Base-by-base conservation (phyloP, 2,113 vertebrate genomes). In the Delphinus delphis region DNA sequence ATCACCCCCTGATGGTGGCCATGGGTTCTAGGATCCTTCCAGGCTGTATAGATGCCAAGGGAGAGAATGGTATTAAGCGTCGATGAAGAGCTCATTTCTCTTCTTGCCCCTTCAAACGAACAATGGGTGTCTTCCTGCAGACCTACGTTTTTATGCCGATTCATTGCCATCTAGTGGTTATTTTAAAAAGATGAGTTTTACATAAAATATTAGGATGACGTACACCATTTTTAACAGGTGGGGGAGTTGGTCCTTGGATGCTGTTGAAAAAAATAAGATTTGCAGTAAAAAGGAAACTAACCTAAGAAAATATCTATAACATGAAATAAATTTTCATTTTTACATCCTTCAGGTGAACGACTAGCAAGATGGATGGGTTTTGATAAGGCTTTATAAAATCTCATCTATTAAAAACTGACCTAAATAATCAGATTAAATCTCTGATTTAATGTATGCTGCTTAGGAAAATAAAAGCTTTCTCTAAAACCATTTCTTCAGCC, bases 111-210 rank as follows among this genome's bases (percentile, higher is more conserved):
- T 68, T 74, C 41, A n/a, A 84, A 74, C 33, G 41, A n/a, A 18
- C 23, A n/a, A 67, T 38, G 53, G 62, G 25, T 71, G 13, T 74
- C 80, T 60, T 60, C 41, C 38, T 21, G 21, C 14, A 70, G 65
- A 74, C 71, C 82, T 70, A 50, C 23, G 41, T 97, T 97, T 97
- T 91, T 92, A 97, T 98, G 98, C 98, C 97, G 55, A 97, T 91
- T 98, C 92, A 97, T 93, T 98, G 98, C 98, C 98, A 99, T 97
- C 98, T 99, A 99, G 98, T 97, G 98, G 98, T 84, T 36, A 71
- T 87, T 90, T 93, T 92, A 92, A 81, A 92, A 81, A 87, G 36
- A 95, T 44, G 70, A 68, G 28, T 93, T 98, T 96, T 97, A 77
- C 93, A 87, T 95, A 87, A 93, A 91, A 65, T 26, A 81, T 21